Evolutionary conservation across 2,888 invertebrate species (phyloP), one percentile per base, ranked within the genome.

Genomic region (Acanthopleura granulata): DNA sequence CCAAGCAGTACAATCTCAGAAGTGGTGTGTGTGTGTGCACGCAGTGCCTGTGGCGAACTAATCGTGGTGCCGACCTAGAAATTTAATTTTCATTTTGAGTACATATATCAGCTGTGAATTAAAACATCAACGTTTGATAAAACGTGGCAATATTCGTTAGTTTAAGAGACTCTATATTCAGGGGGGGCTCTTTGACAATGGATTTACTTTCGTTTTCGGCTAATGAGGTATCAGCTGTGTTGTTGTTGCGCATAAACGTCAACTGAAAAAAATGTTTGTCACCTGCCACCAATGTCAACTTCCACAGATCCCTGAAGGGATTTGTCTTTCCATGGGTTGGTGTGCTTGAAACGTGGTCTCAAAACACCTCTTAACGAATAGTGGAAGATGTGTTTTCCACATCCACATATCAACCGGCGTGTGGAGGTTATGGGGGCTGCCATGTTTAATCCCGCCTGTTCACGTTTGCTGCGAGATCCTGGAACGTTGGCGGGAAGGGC

Each of bases 251-350:
- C 22, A 4, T n/a, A 6, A 12, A 57, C 22, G 22, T 57, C 22
- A 57, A 12, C 22, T 22, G 22, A 57, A 57, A 22, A 57, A 18
- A 57, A 57, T 57, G 22, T n/a, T n/a, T 57, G n/a, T 74, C 51
- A 62, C 62, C 27, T 49, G n/a, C 51, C 27, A 62, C 76, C 77
- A 29, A 79, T 57, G 50, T 76, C 70, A 30, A 79, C 49, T 70
- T 78, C 77, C 40, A 76, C 71, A 51, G 73, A 74, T 29, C 75
- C 72, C 29, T 49, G 70, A 57, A 62, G 73, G 14, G 72, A 62
- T 18, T 74, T 62, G 51, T 77, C 74, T 61, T 70, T 76, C 79
- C 79, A 79, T 49, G 76, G 75, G 30, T 75, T 70, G 29, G 71
- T 70, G 27, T 62, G 51, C 18, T 66, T 57, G 57, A 57, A 57